phyloP scores from a whole-genome alignment of 2,888 invertebrate genomes.

The Bugulina stolonifera region DNA sequence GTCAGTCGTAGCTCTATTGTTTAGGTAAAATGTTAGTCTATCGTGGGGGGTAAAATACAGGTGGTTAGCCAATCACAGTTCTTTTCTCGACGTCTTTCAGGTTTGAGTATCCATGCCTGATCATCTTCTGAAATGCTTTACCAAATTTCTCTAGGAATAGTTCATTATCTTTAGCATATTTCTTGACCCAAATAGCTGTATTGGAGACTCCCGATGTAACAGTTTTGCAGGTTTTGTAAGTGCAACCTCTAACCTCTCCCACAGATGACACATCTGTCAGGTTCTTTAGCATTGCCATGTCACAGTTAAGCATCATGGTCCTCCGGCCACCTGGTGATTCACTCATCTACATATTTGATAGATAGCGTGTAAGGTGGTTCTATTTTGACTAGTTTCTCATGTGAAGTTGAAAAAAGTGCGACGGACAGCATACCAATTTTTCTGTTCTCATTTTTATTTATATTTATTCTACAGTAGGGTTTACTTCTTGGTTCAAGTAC shows the following conservation, averaged over 20 bases:
- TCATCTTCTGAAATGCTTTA: constrained; percentile 18
- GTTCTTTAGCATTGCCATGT: constrained; percentile 20
- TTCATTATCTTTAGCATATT: background rate
- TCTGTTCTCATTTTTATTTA: too few relatives aligned
- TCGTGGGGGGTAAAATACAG: too few relatives aligned
- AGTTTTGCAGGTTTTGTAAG: background rate
- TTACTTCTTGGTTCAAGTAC: too few relatives aligned
- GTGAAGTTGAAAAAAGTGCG: too few relatives aligned
- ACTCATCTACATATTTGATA: too few relatives aligned
- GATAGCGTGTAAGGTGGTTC: too few relatives aligned
- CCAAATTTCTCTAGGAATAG: background rate
- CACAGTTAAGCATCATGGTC: constrained; percentile 7
- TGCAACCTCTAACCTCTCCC: background rate
- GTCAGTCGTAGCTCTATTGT: too few relatives aligned
- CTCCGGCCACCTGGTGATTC: background rate
- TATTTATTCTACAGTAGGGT: too few relatives aligned
- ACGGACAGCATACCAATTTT: too few relatives aligned
- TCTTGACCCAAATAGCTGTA: constrained; percentile 17
- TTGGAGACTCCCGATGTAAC: background rate
- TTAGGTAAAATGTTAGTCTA: too few relatives aligned
- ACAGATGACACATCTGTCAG: background rate
- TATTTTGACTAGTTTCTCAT: too few relatives aligned
- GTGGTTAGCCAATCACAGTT: too few relatives aligned
- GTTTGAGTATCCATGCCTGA: background rate
- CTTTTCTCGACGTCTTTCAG: background rate